Conservation (phyloP, 1,140 invertebrate species). For the Diplogasteroides magnus region DNA sequence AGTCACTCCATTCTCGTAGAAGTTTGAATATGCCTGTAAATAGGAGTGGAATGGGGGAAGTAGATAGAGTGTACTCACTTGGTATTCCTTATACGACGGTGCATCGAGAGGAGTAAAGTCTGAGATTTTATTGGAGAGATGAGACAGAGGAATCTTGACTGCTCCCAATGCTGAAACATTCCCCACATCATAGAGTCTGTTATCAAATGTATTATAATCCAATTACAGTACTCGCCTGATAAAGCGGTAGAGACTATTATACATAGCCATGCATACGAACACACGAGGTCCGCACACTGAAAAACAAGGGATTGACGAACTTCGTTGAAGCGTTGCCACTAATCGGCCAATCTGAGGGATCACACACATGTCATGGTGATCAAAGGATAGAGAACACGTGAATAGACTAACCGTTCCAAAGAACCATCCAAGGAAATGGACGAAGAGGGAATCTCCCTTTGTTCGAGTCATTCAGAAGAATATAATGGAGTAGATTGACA, state of each 20-base stretch:
- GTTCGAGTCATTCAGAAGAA: too few relatives aligned
- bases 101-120: slow-evolving; percentile 50
- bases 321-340: too few relatives aligned
- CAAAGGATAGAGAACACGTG: background rate
- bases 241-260: background rate
- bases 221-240: background rate
- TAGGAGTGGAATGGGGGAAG: too few relatives aligned
- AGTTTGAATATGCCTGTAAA: slow-evolving; percentile 43
- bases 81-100: slow-evolving; percentile 39
- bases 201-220: background rate
- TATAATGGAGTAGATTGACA: too few relatives aligned
- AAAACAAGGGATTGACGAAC: background rate
- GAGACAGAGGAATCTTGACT: slow-evolving; percentile 33
- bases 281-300: background rate
- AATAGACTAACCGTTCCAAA: background rate
- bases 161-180: background rate
- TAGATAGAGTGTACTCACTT: slow-evolving; percentile 22
- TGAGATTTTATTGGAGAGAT: slow-evolving; percentile 48
- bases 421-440: background rate
- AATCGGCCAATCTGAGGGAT: background rate
- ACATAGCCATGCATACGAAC: background rate
- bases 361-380: background rate
- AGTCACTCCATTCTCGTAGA: slow-evolving; percentile 51
- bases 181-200: background rate
- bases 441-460: background rate